Base-by-base conservation (phyloP, 92 coral and sea anemone genomes). In the Ricordea florida region DNA sequence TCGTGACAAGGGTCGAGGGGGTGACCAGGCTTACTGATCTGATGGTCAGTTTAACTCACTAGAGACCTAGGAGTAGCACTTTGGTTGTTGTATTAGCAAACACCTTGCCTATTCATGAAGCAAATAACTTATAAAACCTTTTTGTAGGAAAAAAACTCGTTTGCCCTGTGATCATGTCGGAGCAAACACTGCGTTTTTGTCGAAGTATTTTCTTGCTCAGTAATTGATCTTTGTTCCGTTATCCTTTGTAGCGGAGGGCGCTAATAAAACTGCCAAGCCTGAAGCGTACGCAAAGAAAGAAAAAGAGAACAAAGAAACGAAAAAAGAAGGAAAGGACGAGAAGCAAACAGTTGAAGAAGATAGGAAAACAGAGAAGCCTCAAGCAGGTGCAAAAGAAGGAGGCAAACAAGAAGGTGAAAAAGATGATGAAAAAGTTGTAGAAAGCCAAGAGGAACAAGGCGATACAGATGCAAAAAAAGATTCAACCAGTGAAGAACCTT, bases 261-360 rank as follows among this genome's bases (percentile, higher is more conserved):
- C 91, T 27, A 73, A 83, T 9, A 80, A 71, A 27, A 45, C 84
- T n/a, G 76, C 84, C 14, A 86, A 84, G 49, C 50, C 81, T 20
- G 77, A 63, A 26, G 33, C 92, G 10, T 56, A 75, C 36, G 70
- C 36, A 1, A 82, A 61, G 72, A 72, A 63, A 53, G 79, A 81
- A 68, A 76, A 72, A 2, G 44, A 43, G 62, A 76, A 65, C 43
- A 77, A 76, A 23, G 53, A 32, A 42, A 72, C 52, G 42, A 83
- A 78, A 27, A 69, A 66, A 43, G 72, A 72, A 57, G 46, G 45
- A 1, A 55, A 37, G 59, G 66, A 59, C 33, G 65, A 69, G 15
- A 33, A 32, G 47, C 67, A 48, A 16, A 67, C 65, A 36, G 70
- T 62, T 0, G 64, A 48, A 37, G 76, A 85, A 66, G 32, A 57